Evolutionary conservation across 2,113 vertebrate species (phyloP).

Genomic region (Spheniscus mendiculus): DNA sequence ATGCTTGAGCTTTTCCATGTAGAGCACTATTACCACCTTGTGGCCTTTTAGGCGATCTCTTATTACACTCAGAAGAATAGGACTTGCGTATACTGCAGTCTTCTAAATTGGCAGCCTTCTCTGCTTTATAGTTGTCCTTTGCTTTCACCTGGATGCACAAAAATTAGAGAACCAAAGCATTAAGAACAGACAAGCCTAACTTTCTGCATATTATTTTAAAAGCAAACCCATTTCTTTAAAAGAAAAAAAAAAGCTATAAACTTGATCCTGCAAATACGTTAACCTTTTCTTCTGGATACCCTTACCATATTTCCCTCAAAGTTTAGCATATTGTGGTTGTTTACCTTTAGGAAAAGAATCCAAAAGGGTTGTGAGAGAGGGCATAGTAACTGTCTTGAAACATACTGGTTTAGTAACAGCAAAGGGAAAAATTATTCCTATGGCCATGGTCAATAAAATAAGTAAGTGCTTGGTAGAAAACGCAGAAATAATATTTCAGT

Average conservation of each 20-base stretch:
- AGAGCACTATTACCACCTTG: conserved; percentile 27
- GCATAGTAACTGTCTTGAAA: not conserved
- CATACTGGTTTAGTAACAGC: not conserved
- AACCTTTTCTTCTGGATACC: not conserved
- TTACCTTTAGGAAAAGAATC: not conserved
- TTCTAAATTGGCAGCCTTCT: not conserved
- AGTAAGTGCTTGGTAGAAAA: not conserved
- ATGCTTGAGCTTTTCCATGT: not conserved
- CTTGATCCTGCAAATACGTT: not conserved
- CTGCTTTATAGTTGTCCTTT: not conserved
- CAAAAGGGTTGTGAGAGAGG: not conserved
- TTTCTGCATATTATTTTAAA: not conserved
- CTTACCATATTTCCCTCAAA: not conserved
- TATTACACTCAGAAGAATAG: not conserved
- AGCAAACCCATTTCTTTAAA: not conserved
- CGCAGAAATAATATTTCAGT: not conserved
- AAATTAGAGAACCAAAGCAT: not conserved
- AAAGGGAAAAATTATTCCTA: not conserved
- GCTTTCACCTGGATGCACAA: not conserved
- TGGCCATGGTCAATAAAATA: not conserved
- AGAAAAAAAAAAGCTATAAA: not conserved
- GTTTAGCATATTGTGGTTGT: not conserved
- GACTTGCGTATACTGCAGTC: not conserved
- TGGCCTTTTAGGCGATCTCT: not conserved
- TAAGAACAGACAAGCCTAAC: not conserved